Conservation (phyloP, 1,140 invertebrate species). For the Drosophila bifasciata region DNA sequence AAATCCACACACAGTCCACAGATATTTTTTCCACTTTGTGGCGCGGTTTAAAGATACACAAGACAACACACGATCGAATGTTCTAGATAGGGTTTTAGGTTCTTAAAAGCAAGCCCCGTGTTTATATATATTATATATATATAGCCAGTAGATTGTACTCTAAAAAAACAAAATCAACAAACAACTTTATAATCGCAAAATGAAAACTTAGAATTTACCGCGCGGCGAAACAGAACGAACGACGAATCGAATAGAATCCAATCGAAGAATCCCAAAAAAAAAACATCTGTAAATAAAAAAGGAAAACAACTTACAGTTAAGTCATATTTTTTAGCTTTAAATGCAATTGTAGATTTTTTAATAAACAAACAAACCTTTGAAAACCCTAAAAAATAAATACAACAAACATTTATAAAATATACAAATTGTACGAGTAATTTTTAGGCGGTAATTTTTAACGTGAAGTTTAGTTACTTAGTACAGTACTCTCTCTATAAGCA, state of each 20-base stretch:
- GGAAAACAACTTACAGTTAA: slow-evolving; percentile 65
- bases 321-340: slow-evolving; percentile 82
- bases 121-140: slow-evolving; percentile 69
- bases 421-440: slow-evolving; percentile 60
- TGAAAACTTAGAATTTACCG: slow-evolving; percentile 68
- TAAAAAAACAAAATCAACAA: slow-evolving; percentile 44
- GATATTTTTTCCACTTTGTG: slow-evolving; percentile 53
- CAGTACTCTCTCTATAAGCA: slow-evolving; percentile 67
- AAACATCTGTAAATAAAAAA: slow-evolving; percentile 43
- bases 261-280: slow-evolving; percentile 38
- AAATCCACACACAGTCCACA: slow-evolving; percentile 47
- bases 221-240: slow-evolving; percentile 57
- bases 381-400: slow-evolving; percentile 39
- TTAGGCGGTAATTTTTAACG: slow-evolving; percentile 71
- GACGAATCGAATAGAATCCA: slow-evolving; percentile 38
- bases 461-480: slow-evolving; percentile 79
- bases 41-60: slow-evolving; percentile 34
- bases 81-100: slow-evolving; percentile 69
- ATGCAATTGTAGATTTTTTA: slow-evolving; percentile 83
- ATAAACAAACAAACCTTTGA: slow-evolving; percentile 35
- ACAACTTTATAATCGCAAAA: slow-evolving; percentile 28
- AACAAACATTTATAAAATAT: slow-evolving; percentile 60
- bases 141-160: slow-evolving; percentile 76
- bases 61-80: slow-evolving; percentile 28
- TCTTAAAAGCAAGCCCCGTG: slow-evolving; percentile 62